Base-by-base conservation (phyloP, 2,797 vertebrate species). In the Microctenopoma stevenorrisi region DNA sequence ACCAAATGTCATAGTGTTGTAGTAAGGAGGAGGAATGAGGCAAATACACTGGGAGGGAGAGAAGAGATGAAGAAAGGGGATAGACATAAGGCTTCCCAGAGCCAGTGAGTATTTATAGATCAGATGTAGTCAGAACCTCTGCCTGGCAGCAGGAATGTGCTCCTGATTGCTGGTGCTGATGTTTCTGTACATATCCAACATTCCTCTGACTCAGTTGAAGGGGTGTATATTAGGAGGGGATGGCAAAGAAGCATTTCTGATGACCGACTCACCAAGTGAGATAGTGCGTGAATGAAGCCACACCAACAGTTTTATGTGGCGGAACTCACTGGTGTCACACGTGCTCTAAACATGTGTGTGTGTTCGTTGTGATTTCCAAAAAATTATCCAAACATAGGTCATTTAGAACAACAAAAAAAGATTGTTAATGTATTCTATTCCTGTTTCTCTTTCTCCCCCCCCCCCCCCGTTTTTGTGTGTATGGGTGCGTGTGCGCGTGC, bases 21-120 rank as follows among this genome's bases (percentile, higher is more conserved):
- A 49, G 73, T 66, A 62, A 67, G 43, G 25, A 58, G 60, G 56
- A 83, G 53, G 54, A 78, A 63, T 28, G 56, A 83, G 51, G 44
- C 13, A 3, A 71, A 64, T 30, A 67, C 47, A 47, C 16, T 6
- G 65, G 60, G 55, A 42, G 53, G n/a, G 54, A 68, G 57, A 49
- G 60, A 61, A 46, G 42, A 68, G 53, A 58, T 56, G 59, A 53
- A 46, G 56, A 74, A 68, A 70, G 76, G 48, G 62, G 58, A 86
- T 44, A 74, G 82, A 84, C 78, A 81, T 72, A 44, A 81, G 70
- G 78, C 84, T 85, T 89, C 78, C 73, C 64, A 79, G 74, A 78
- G 74, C 84, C 73, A 30, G 72, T 7, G 83, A 88, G 84, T 92
- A 91, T 91, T 92, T 89, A 90, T 91, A 90, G 90, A 90, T 89